These are phyloP conservation scores for Castor canadensis DNA, from an alignment of 2,113 vertebrate species.

Conservation along the genomic window DNA sequence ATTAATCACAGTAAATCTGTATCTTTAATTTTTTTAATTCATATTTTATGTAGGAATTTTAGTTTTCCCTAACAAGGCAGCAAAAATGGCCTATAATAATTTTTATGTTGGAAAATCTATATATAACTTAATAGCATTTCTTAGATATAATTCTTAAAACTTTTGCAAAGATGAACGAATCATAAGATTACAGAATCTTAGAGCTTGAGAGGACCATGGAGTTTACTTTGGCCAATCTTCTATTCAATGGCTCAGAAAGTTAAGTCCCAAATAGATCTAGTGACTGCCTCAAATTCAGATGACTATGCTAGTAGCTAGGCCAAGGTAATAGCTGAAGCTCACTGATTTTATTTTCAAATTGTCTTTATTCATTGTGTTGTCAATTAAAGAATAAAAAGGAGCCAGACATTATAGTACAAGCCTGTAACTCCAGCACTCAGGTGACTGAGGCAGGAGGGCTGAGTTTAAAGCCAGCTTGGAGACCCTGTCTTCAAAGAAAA, in stretches of 20 bases:
- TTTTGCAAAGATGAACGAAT: not conserved
- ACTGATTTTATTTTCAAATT: constrained; percentile 14
- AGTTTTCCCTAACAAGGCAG: not conserved
- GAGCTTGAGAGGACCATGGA: not conserved
- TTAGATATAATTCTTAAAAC: constrained; percentile 1
- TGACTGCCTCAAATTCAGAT: not conserved
- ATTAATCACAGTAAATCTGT: not conserved
- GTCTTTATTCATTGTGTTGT: not conserved
- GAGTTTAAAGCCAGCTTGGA: too few species aligned
- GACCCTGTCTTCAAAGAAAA: too few species aligned
- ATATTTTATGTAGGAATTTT: constrained; percentile 9
- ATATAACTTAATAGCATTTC: not conserved
- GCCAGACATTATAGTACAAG: too few species aligned
- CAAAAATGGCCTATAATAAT: not conserved
- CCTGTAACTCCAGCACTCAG: too few species aligned
- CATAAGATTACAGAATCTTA: not conserved
- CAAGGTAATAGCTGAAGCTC: constrained; percentile 18
- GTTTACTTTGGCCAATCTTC: not conserved
- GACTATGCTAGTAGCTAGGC: not conserved
- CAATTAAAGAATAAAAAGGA: not conserved
- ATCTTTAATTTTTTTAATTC: constrained; percentile 18
- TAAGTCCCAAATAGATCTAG: not conserved
- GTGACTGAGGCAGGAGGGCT: too few species aligned
- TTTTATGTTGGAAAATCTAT: constrained; percentile 35
- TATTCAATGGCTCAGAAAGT: not conserved